Base-by-base conservation (phyloP, 2,888 invertebrate species). In the Athripsodes cinereus region DNA sequence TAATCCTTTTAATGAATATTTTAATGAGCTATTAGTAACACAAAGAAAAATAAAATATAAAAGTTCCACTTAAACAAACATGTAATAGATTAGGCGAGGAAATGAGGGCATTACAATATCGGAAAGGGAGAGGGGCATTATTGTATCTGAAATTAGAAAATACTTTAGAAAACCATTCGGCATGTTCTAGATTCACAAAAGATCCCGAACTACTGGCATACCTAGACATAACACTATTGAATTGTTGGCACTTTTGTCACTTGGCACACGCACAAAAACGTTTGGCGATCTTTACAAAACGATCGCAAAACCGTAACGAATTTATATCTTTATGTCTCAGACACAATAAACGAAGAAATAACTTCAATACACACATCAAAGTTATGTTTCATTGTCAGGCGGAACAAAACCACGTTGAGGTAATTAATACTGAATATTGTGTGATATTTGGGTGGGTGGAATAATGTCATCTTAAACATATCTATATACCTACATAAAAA, bases 221-320 rank as follows among this genome's bases (percentile, higher is more conserved):
- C 40, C 40, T 5, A 40, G 40, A 40, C 40, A 40, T 40, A 40
- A 16, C 13, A 40, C n/a, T 40, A 16, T 40, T 16, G 40, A 13
- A 40, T 40, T 47, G 47, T 47, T 47, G 21, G 20, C 47, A 46
- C 46, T 46, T 46, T 18, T 46, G 46, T 46, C 31, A 47, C 20
- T 56, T 56, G 56, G 56, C 56, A 56, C 56, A n/a, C 21, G 35
- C 35, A 47, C 55, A 55, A 55, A 40, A 40, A 47, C 51, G 34
- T 18, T 22, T 56, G 51, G 31, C 46, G 19, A 46, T 53, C 44
- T 34, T 16, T 18, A 31, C 46, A 48, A 46, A 16, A 22, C 40
- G 46, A 51, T 44, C 52, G 31, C 44, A 22, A 40, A 50, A 50
- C 22, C 51, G 20, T 19, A 50, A 51, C 31, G 51, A 52, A 46